A percentile compares a stretch with the other conserved stretches of the same genome.
These are phyloP conservation scores for Coelopa frigida DNA, from an alignment of 1,140 invertebrate genomes.

Conservation along the genomic window DNA sequence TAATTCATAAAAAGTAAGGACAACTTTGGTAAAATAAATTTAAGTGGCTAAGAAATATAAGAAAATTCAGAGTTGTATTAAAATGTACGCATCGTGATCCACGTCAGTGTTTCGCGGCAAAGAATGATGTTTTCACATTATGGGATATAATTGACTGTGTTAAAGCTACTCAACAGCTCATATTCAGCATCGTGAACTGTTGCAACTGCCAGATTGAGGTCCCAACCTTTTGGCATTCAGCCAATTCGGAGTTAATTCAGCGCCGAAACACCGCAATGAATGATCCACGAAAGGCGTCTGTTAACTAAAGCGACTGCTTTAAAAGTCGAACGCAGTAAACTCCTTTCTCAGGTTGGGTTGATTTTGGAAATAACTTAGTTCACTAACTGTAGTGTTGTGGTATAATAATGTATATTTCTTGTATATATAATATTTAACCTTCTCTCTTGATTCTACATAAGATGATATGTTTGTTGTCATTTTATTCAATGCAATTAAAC, in stretches of 20 bases:
- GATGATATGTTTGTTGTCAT: conserved; percentile 41
- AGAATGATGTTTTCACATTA: too few species aligned
- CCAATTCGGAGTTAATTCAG: too few species aligned
- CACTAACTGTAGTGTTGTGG: conserved; percentile 9
- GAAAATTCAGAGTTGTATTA: not conserved
- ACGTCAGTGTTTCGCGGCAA: too few species aligned
- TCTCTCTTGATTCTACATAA: conserved; percentile 23
- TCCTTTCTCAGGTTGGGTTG: not conserved
- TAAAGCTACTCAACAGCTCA: too few species aligned
- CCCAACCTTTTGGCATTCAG: too few species aligned
- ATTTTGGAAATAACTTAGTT: not conserved
- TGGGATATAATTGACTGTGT: too few species aligned
- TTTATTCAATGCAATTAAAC: too few species aligned
- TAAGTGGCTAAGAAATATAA: conserved; percentile 19
- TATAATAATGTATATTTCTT: conserved; percentile 4
- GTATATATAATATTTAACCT: conserved; percentile 1
- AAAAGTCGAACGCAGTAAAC: not conserved
- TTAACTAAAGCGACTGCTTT: not conserved
- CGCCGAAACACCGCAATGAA: too few species aligned
- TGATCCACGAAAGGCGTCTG: not conserved
- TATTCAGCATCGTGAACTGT: too few species aligned
- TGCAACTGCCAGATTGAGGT: too few species aligned
- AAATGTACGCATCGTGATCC: too few species aligned
- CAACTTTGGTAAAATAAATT: conserved; percentile 42
- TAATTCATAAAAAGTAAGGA: conserved; percentile 38